phyloP scores from a whole-genome alignment of 2,888 invertebrate species.

The Eristalis intricaria region DNA sequence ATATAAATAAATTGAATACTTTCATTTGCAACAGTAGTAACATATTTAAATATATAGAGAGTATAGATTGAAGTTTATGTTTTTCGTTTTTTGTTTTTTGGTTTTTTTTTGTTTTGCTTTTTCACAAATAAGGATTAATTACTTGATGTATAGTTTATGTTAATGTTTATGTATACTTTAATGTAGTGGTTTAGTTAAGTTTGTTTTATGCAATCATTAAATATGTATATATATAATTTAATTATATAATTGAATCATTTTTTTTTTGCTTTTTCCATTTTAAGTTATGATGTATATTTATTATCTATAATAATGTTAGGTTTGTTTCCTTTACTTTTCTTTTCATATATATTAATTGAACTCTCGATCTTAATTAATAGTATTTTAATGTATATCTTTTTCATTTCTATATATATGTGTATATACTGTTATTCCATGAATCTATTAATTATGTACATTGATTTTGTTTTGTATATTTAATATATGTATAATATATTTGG shows the following conservation, averaged over 20 bases:
- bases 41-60: slow-evolving; percentile 54
- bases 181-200: slow-evolving; percentile 60
- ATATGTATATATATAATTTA: slow-evolving; percentile 69
- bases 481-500: slow-evolving; percentile 47
- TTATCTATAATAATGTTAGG: slow-evolving; percentile 66
- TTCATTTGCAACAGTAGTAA: slow-evolving; percentile 53
- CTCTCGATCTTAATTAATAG: slow-evolving; percentile 68
- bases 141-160: slow-evolving; percentile 52
- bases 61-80: slow-evolving; percentile 36
- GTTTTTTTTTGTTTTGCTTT: slow-evolving; percentile 13
- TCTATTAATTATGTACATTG: slow-evolving; percentile 67
- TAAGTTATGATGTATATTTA: slow-evolving; percentile 47
- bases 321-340: slow-evolving; percentile 27
- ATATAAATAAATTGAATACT: slow-evolving; percentile 50
- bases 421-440: slow-evolving; percentile 73
- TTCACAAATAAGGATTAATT: slow-evolving; percentile 41
- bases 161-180: slow-evolving; percentile 49
- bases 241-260: slow-evolving; percentile 70
- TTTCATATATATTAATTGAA: slow-evolving; percentile 64
- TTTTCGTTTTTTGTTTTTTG: background rate
- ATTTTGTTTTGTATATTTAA: slow-evolving; percentile 44
- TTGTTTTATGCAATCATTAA: slow-evolving; percentile 53
- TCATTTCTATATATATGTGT: slow-evolving; percentile 41
- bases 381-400: slow-evolving; percentile 53
- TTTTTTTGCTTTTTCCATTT: slow-evolving; percentile 22